Evolutionary conservation across 1,140 invertebrate species (phyloP), one percentile per base, ranked within the genome.

Genomic region (Saccostrea cuccullata): DNA sequence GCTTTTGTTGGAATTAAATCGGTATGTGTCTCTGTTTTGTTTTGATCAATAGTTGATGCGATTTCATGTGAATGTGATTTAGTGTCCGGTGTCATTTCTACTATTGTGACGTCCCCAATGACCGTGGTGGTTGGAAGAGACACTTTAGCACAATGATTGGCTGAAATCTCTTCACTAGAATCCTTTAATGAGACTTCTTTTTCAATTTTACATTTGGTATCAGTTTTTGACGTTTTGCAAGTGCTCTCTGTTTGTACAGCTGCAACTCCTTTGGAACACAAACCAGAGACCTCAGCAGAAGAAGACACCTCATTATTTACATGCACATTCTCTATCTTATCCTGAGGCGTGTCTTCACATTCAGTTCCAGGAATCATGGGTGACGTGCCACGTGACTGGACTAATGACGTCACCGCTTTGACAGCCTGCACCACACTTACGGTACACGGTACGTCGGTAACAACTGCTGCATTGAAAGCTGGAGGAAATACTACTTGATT

Each of bases 341-440:
- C 85, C 67, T 91, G 86, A 77, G 55, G 60, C 23, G 89, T 85
- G 40, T 89, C 88, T 11, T 91, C 84, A 77, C 86, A 86, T 70
- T 90, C 90, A 89, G 90, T 90, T 6, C 90, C 90, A 15, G 91
- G 91, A 85, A 92, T 86, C 91, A 94, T 94, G 11, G 94, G 94
- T 9, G 94, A 94, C 1, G 92, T 93, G 47, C 94, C 94, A 30
- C 93, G 89, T 82, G 94, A 94, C 87, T 93, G 91, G 23, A 93
- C 91, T 30, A 88, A 88, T 55, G 93, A 90, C 30, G 83, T 73
- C 86, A 93, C 93, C 2, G 90, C 83, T 88, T 92, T 92, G 40
- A 91, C 70, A 55, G 88, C 26, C 47, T 73, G 64, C 64, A 67
- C 84, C 55, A 84, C 64, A 82, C 30, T 86, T 60, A 84, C 17